phyloP scores from a whole-genome alignment of 1,140 invertebrate species.

The Oreohelix idahoensis region DNA sequence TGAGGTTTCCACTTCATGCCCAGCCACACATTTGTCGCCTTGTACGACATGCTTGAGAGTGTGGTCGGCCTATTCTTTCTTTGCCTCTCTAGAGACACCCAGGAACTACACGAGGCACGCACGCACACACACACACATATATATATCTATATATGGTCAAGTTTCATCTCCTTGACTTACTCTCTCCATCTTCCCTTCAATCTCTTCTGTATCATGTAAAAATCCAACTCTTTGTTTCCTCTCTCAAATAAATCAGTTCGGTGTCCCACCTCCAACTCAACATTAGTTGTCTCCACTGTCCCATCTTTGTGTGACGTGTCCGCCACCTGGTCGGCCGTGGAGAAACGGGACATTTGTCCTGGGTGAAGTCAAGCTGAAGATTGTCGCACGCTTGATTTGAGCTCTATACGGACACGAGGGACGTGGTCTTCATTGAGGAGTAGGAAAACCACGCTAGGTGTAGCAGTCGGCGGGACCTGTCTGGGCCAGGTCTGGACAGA shows the following conservation, averaged over 20 bases:
- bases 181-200: background rate
- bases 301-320: background rate
- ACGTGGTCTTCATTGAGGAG: background rate
- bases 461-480: background rate
- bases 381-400: constrained; percentile 13
- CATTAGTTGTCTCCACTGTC: background rate
- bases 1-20: too few relatives aligned
- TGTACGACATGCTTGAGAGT: too few relatives aligned
- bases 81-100: too few relatives aligned
- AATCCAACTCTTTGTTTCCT: background rate
- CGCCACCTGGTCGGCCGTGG: constrained; percentile 1
- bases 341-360: background rate
- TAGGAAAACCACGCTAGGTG: background rate
- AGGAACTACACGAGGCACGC: too few relatives aligned
- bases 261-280: background rate
- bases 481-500: background rate
- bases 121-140: too few relatives aligned
- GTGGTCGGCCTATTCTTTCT: too few relatives aligned
- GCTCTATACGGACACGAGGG: background rate
- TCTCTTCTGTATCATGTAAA: background rate
- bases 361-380: background rate
- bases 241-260: background rate
- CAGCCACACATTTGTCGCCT: too few relatives aligned
- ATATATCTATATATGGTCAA: too few relatives aligned
- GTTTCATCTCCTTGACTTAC: background rate